phyloP scores from a whole-genome alignment of 2,888 invertebrate genomes.

The Andrena dorsata region DNA sequence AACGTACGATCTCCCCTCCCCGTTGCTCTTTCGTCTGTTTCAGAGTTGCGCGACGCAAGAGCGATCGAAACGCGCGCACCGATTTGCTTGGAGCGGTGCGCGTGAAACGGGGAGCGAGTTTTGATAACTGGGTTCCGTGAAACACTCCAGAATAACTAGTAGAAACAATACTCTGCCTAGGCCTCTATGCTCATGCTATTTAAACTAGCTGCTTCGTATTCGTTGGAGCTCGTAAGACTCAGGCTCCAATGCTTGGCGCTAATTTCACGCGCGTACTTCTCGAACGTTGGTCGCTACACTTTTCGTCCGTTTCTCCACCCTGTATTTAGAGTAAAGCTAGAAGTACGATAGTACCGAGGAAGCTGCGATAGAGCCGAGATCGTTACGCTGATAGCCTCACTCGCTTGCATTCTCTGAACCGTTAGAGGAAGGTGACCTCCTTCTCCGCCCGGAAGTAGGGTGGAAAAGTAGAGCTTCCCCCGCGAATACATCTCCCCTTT shows the following conservation, averaged over 20 bases:
- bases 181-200: slow-evolving; percentile 11
- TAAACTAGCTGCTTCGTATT: slow-evolving; percentile 26
- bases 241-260: slow-evolving; percentile 1
- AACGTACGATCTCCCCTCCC: slow-evolving; percentile 25
- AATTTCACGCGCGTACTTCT: slow-evolving; percentile 13
- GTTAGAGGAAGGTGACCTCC: slow-evolving; percentile 39
- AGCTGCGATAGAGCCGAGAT: slow-evolving; percentile 40
- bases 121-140: slow-evolving; percentile 8
- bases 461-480: slow-evolving; percentile 50
- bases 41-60: slow-evolving; percentile 9
- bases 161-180: not conserved
- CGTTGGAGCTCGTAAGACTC: not conserved
- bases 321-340: slow-evolving; percentile 19
- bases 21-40: slow-evolving; percentile 30
- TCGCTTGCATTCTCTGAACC: slow-evolving; percentile 27
- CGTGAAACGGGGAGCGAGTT: slow-evolving; percentile 13
- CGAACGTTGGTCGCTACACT: not conserved
- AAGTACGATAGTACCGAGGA: slow-evolving; percentile 19
- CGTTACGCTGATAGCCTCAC: slow-evolving; percentile 34
- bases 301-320: slow-evolving; percentile 6
- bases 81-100: slow-evolving; percentile 14
- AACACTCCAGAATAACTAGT: slow-evolving; percentile 11
- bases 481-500: slow-evolving; percentile 54
- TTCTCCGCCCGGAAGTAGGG: slow-evolving; percentile 41
- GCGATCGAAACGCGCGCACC: slow-evolving; percentile 34